Conservation (phyloP, 64 coral and sea anemone species). For the Montipora cactus region DNA sequence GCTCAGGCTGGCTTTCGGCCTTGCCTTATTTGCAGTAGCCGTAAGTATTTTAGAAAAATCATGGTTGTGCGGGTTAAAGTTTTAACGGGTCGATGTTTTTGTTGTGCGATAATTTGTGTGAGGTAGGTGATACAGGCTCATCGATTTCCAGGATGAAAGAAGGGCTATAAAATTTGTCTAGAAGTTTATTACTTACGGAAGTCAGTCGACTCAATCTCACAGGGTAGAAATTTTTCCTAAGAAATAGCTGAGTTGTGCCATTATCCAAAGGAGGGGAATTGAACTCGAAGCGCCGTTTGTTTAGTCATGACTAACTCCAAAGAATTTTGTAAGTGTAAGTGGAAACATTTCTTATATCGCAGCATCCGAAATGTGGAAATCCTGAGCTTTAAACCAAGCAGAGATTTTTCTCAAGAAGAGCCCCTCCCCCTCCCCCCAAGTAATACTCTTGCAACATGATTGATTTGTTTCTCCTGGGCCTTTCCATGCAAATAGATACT, state of each 20-base stretch:
- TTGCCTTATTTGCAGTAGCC: conserved; percentile 79
- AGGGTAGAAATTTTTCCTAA: not conserved
- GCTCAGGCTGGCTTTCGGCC: conserved; percentile 58
- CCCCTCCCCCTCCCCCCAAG: too few species aligned
- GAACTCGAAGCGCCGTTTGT: not conserved
- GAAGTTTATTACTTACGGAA: too few species aligned
- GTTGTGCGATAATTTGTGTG: not conserved
- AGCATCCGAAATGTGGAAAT: not conserved
- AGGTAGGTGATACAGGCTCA: not conserved
- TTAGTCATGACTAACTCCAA: too few species aligned
- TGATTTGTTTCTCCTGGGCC: not conserved
- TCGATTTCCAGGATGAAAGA: not conserved
- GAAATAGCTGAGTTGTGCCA: not conserved
- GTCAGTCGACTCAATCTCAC: not conserved
- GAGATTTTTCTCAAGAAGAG: too few species aligned
- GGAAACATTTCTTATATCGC: not conserved
- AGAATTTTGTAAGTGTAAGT: not conserved
- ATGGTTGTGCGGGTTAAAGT: not conserved
- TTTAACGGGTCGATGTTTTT: not conserved
- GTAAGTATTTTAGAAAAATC: conserved; percentile 45
- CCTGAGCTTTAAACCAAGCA: too few species aligned
- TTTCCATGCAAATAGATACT: not conserved
- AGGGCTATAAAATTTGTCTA: not conserved
- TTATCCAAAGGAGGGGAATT: not conserved
- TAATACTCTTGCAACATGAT: too few species aligned